Evolutionary conservation across 2,888 invertebrate species (phyloP).

Genomic region (Lacanobia wlatinum): DNA sequence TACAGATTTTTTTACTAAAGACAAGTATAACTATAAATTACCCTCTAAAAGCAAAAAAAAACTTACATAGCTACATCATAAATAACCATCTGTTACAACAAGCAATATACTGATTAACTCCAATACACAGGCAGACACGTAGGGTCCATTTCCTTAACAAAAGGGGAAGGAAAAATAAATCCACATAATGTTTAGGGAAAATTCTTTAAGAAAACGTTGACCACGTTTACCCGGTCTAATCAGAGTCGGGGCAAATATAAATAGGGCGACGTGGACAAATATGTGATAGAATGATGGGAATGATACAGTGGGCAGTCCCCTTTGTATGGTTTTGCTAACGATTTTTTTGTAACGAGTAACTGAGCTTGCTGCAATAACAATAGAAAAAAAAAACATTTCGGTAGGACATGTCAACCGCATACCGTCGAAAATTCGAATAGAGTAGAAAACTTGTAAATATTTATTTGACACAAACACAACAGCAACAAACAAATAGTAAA

Average conservation of each 20-base stretch:
- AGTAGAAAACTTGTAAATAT: too few relatives aligned
- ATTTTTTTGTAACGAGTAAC: background rate
- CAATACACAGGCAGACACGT: slow-evolving; percentile 55
- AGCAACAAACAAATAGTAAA: too few relatives aligned
- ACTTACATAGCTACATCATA: slow-evolving; percentile 15
- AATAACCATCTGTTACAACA: slow-evolving; percentile 27
- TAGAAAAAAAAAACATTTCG: too few relatives aligned
- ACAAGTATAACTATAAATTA: background rate
- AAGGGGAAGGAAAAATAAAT: slow-evolving; percentile 59
- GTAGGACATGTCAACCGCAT: too few relatives aligned
- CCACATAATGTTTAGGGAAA: slow-evolving; percentile 57
- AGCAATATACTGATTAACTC: slow-evolving; percentile 57
- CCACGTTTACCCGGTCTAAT: slow-evolving; percentile 45
- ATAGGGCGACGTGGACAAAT: slow-evolving; percentile 40
- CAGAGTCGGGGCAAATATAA: slow-evolving; percentile 43
- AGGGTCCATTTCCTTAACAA: slow-evolving; percentile 59
- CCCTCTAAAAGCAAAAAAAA: background rate
- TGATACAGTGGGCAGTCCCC: background rate
- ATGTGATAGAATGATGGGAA: slow-evolving; percentile 10
- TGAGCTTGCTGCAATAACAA: too few relatives aligned
- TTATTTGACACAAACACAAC: too few relatives aligned
- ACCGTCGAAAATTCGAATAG: too few relatives aligned
- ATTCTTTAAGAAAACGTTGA: slow-evolving; percentile 58
- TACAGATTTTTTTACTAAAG: too few relatives aligned
- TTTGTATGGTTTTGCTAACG: background rate